phyloP scores from a whole-genome alignment of 2,797 vertebrate species.

The Cetoscarus ocellatus region DNA sequence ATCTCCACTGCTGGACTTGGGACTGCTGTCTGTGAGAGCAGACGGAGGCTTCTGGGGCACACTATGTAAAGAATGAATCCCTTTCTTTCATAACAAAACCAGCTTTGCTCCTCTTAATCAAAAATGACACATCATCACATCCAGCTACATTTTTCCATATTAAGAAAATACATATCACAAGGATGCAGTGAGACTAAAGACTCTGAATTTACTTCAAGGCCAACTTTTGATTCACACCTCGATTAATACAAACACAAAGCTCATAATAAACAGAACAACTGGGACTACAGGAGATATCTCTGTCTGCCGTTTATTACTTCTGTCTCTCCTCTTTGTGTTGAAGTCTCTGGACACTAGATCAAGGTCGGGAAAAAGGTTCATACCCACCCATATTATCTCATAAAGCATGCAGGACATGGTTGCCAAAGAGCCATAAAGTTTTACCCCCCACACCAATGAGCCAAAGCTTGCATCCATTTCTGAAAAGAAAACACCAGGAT shows the following conservation, averaged over 20 bases:
- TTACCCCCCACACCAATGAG: slow-evolving; percentile 47
- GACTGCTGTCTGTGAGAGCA: too few species aligned
- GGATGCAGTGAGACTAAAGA: not conserved
- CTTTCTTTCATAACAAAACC: too few species aligned
- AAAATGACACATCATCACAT: too few species aligned
- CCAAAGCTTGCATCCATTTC: slow-evolving; percentile 23
- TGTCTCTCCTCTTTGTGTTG: slow-evolving; percentile 15
- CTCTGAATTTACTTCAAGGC: not conserved
- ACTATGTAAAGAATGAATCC: too few species aligned
- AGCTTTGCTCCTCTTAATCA: too few species aligned
- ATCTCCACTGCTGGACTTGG: too few species aligned
- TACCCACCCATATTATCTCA: slow-evolving; percentile 27
- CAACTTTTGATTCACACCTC: too few species aligned
- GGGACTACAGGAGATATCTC: slow-evolving; percentile 26
- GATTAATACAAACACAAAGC: slow-evolving; percentile 10
- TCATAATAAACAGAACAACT: slow-evolving; percentile 24
- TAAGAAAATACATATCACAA: too few species aligned
- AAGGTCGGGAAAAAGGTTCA: slow-evolving; percentile 17
- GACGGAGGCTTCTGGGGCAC: too few species aligned
- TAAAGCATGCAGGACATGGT: slow-evolving; percentile 50
- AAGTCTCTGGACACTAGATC: slow-evolving; percentile 17
- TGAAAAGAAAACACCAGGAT: slow-evolving; percentile 57
- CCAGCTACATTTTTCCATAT: too few species aligned
- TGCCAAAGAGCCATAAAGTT: slow-evolving; percentile 56
- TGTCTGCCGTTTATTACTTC: slow-evolving; percentile 20